Base-by-base conservation (phyloP, 2,888 invertebrate genomes). In the Dendrolimus houi region DNA sequence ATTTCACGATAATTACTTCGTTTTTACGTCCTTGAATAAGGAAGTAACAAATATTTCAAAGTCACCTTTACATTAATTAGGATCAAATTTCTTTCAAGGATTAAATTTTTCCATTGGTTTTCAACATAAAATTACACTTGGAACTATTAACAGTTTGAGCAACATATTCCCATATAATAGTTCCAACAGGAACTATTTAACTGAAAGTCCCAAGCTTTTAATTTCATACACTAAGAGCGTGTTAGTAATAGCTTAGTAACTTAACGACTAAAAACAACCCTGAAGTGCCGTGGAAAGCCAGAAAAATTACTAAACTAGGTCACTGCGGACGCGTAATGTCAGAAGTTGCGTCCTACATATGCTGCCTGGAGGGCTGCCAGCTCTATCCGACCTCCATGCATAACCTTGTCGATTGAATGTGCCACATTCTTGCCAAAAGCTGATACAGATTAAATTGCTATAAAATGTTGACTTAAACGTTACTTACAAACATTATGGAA, bases 311-410 rank as follows among this genome's bases (percentile, higher is more conserved):
- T 10, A 67, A 76, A 71, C 59, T 75, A 68, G 79, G 72, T 71
- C 75, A 74, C 63, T 62, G 63, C 63, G 62, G 64, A 64, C 69
- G 64, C 71, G 72, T 74, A 75, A 76, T 73, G 76, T 71, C 73
- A 74, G 74, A 77, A 76, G 72, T 74, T 69, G 72, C 79, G 80
- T 74, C 72, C 80, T 77, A 82, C 81, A 83, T 81, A 72, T 76
- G 79, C 77, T 79, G 80, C 77, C 79, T 87, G 87, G 86, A 81
- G 67, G 59, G n/a, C 52, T 79, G 87, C 87, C 87, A 86, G 79
- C 65, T 66, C 62, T 52, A 62, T 57, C 59, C 61, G 64, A 68
- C 64, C 70, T 67, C 69, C 60, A 66, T 65, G 65, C 64, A 71
- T 67, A 75, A 71, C 74, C 74, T 73, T 71, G 71, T 72, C 74